Evolutionary conservation across 1,140 invertebrate genomes (phyloP), one percentile per base, ranked within the genome.

Genomic region (Condylostylus longicornis): DNA sequence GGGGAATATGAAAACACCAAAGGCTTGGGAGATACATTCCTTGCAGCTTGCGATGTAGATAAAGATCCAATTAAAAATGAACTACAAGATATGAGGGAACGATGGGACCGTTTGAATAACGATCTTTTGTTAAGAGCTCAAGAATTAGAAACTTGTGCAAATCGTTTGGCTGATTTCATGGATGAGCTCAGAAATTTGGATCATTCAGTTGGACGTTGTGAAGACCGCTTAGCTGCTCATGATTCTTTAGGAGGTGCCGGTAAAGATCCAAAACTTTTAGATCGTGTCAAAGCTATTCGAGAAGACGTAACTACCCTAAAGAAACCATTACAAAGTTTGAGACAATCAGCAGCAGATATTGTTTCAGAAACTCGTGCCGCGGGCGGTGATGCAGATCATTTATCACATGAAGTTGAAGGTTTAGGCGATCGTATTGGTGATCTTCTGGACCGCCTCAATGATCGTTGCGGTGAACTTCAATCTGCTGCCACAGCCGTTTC

Each of bases 81-180:
- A 52, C 61, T 94, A 2, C 67, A 74, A 36, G 69, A 72, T 33
- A 74, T 93, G 53, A 87, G 83, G 60, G 74, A 79, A 36, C 66
- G 85, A 52, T 95, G 90, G 90, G 87, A 93, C 51, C 76, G 75
- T 51, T 66, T 95, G 1, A 90, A 90, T 51, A 82, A 86, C 52
- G 83, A 81, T 70, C 48, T 66, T 33, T 65, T 65, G 42, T 42
- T 58, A 19, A 52, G 78, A 53, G 71, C 79, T 37, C 74, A 86
- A 64, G 70, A 77, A 50, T 64, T 95, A 30, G 89, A 95, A 64
- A 84, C 88, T 41, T 77, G 83, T 13, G 73, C 78, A 2, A 75
- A 82, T 30, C 77, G 80, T 38, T 65, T 96, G 29, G 69, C 74
- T 31, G 85, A 94, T 35, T 88, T 90, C 51, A 77, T 77, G 39